These are phyloP conservation scores for Ophthalmolycus amberensis DNA, from an alignment of 2,113 vertebrate genomes.

Conservation along the genomic window DNA sequence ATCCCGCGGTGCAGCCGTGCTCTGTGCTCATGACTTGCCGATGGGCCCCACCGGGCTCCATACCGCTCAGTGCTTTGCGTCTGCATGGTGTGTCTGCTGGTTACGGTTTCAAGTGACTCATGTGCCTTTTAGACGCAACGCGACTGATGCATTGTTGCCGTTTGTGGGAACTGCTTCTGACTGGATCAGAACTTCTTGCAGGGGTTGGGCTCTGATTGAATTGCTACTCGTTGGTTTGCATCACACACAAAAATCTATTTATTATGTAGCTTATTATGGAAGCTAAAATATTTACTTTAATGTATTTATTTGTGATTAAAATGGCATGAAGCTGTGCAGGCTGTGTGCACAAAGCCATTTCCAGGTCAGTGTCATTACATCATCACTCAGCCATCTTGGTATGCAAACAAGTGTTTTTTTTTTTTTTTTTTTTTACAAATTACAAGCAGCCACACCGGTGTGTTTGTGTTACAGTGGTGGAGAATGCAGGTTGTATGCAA, in stretches of 20 bases:
- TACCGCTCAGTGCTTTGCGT: background rate
- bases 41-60: too few relatives aligned
- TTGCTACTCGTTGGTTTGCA: conserved; percentile 22
- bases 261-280: background rate
- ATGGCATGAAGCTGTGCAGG: conserved; percentile 17
- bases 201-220: conserved; percentile 10
- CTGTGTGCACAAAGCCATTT: conserved; percentile 50
- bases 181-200: conserved; percentile 59
- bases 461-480: conserved; percentile 9
- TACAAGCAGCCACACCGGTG: conserved; percentile 40
- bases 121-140: background rate
- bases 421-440: conserved; percentile 3
- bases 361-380: conserved; percentile 72
- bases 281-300: background rate
- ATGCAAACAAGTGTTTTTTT: conserved; percentile 67
- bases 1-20: too few relatives aligned
- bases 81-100: background rate
- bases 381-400: conserved; percentile 75
- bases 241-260: too few relatives aligned
- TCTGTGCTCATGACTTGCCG: too few relatives aligned
- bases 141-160: conserved; percentile 35
- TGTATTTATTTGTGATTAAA: background rate
- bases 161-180: conserved; percentile 26
- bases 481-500: conserved; percentile 2
- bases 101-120: background rate